These are phyloP conservation scores for Hecatera dysodea DNA, from an alignment of 2,888 invertebrate genomes.

Conservation along the genomic window DNA sequence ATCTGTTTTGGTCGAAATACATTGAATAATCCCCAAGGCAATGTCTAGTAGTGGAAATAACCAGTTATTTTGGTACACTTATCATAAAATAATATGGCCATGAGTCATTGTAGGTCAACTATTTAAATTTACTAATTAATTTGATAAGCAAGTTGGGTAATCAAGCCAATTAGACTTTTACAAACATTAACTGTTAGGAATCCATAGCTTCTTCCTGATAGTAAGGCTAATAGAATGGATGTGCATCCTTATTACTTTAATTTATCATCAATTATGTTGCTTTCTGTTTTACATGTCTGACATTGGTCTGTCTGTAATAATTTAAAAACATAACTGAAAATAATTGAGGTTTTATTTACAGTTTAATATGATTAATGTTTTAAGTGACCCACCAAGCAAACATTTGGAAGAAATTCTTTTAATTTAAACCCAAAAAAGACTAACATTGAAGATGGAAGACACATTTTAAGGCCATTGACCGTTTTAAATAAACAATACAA, in stretches of 20 bases:
- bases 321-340: not conserved
- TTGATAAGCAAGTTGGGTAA: conserved; percentile 63
- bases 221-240: conserved; percentile 51
- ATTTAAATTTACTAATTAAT: conserved; percentile 64
- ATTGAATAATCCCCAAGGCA: conserved; percentile 35
- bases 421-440: not conserved
- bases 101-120: conserved; percentile 61
- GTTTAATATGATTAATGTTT: not conserved
- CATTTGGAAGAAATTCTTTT: no score
- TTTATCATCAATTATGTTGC: conserved; percentile 15
- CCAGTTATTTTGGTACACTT: conserved; percentile 53
- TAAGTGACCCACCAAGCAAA: not conserved
- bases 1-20: not conserved
- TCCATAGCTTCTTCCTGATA: conserved; percentile 59
- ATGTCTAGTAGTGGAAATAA: conserved; percentile 42
- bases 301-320: conserved; percentile 2
- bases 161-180: conserved; percentile 61
- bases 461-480: not conserved
- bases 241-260: conserved; percentile 35
- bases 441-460: not conserved
- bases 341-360: not conserved
- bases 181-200: conserved; percentile 58
- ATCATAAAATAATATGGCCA: conserved; percentile 50
- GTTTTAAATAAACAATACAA: not conserved
- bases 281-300: conserved; percentile 4